These are phyloP conservation scores for Emmelina monodactyla DNA, from an alignment of 2,888 invertebrate genomes.

Conservation along the genomic window DNA sequence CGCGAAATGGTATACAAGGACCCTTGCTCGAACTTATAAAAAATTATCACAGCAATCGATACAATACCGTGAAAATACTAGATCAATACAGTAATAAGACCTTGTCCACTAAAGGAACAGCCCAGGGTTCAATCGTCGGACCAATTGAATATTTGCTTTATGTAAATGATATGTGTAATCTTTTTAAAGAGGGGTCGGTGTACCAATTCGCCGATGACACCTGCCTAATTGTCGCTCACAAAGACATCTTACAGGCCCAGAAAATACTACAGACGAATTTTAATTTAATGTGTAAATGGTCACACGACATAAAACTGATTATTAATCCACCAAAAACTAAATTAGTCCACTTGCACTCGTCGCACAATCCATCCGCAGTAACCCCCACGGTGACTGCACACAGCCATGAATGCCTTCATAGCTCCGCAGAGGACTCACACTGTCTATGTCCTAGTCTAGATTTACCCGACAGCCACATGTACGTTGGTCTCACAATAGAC, in stretches of 20 bases:
- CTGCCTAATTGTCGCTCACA: not conserved
- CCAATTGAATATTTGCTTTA: conserved; percentile 2
- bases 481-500: conserved; percentile 6
- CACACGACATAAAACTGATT: conserved; percentile 2
- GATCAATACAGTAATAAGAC: not conserved
- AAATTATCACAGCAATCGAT: conserved; percentile 4
- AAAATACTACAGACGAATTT: conserved; percentile 1
- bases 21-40: conserved; percentile 3
- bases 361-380: not conserved
- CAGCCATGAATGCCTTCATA: conserved; percentile 1
- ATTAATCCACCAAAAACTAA: conserved; percentile 4
- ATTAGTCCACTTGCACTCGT: conserved; percentile 2
- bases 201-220: conserved; percentile 6
- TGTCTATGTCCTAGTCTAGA: not conserved
- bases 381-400: conserved; percentile 2
- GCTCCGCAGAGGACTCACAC: not conserved
- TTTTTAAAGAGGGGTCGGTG: conserved; percentile 1
- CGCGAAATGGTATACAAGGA: conserved; percentile 5
- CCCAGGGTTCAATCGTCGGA: conserved; percentile 6
- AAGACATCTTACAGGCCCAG: not conserved
- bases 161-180: conserved; percentile 5
- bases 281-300: conserved; percentile 1
- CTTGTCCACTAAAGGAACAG: conserved; percentile 1
- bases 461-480: not conserved
- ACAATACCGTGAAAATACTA: conserved; percentile 2